Evolutionary conservation across 2,113 vertebrate genomes (phyloP).

Genomic region (Jaculus jaculus): DNA sequence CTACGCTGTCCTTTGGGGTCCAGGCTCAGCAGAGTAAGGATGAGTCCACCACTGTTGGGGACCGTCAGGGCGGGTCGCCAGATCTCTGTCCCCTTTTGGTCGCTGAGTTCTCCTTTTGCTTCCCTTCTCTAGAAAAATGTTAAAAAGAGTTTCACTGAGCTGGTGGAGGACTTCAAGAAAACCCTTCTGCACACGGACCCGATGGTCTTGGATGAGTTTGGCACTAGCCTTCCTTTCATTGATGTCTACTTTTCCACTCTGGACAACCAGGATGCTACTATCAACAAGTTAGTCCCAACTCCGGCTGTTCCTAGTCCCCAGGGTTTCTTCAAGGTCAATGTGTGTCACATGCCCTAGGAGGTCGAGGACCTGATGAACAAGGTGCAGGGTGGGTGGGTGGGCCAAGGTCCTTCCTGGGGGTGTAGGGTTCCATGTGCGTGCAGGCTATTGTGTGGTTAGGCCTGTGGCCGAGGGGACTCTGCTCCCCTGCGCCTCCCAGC

Average conservation of each 20-base stretch:
- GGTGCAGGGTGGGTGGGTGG: background rate
- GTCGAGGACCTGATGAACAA: background rate
- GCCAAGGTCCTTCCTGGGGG: background rate
- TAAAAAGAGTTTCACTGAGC: conserved; percentile 59
- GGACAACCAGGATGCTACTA: conserved; percentile 69
- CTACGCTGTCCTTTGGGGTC: background rate
- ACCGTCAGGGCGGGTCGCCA: background rate
- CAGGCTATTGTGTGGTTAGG: background rate
- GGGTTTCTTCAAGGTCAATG: background rate
- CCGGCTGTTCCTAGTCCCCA: background rate
- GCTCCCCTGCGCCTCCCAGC: background rate
- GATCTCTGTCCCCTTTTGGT: background rate
- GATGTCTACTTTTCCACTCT: conserved; percentile 69
- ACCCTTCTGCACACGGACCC: conserved; percentile 23
- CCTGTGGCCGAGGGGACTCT: background rate
- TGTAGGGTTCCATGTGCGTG: background rate
- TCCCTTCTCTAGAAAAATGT: conserved; percentile 34
- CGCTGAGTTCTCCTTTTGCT: background rate
- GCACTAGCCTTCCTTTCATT: conserved; percentile 71
- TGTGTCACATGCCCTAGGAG: background rate
- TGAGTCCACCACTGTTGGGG: background rate
- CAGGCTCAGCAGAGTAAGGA: background rate
- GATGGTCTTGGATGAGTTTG: conserved; percentile 72
- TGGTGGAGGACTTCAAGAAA: conserved; percentile 72
- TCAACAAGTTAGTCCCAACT: conserved; percentile 62